Conservation (phyloP, 2,888 invertebrate genomes). For the Scaptomyza flava region DNA sequence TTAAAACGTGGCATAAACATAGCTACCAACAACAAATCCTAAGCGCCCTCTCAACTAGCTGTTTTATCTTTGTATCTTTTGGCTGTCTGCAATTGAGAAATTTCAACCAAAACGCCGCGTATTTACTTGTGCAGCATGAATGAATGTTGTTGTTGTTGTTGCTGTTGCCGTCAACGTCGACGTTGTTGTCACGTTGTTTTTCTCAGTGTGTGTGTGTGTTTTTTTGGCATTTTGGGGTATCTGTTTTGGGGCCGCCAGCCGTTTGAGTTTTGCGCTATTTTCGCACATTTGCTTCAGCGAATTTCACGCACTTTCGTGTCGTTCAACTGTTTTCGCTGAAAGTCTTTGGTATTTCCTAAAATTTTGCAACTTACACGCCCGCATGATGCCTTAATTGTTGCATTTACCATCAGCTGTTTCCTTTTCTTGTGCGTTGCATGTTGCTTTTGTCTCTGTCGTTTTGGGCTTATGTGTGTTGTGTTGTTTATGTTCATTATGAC, state of each 20-base stretch:
- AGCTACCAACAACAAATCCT: neutral
- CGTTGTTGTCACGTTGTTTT: conserved; percentile 52
- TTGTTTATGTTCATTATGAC: conserved; percentile 48
- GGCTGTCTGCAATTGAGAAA: conserved; percentile 61
- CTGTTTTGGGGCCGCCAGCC: conserved; percentile 66
- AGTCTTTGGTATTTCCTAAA: conserved; percentile 60
- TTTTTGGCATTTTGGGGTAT: conserved; percentile 41
- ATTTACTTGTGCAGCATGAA: conserved; percentile 66
- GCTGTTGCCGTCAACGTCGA: conserved; percentile 17
- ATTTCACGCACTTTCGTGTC: conserved; percentile 62
- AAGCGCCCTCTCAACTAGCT: conserved; percentile 10
- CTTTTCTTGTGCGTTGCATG: conserved; percentile 29
- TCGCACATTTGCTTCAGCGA: conserved; percentile 57
- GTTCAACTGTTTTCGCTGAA: conserved; percentile 71
- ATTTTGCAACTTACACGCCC: conserved; percentile 40
- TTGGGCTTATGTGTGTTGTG: conserved; percentile 9
- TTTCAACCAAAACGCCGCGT: conserved; percentile 44
- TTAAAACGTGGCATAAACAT: conserved; percentile 28
- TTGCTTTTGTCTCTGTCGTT: conserved; percentile 32
- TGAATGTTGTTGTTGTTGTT: conserved; percentile 30
- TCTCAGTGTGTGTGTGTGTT: conserved; percentile 26
- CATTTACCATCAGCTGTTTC: conserved; percentile 66
- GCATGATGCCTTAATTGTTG: conserved; percentile 46
- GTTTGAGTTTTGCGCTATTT: conserved; percentile 80
- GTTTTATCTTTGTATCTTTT: conserved; percentile 52